Conservation (phyloP, 2,113 vertebrate genomes). For the Trogon surrucura region DNA sequence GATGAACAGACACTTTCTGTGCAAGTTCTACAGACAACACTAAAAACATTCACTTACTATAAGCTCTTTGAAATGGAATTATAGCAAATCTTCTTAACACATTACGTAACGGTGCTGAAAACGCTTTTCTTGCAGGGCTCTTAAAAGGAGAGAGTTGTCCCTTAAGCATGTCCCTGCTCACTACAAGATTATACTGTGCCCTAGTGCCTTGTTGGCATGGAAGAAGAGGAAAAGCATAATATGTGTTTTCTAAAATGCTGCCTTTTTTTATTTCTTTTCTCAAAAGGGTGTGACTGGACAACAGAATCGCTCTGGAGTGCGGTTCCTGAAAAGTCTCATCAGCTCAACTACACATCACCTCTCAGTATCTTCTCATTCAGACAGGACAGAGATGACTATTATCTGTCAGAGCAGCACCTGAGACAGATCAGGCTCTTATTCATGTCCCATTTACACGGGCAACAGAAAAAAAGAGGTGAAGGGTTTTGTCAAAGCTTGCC, state of each 20-base stretch:
- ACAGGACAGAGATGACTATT: neutral
- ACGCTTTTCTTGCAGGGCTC: neutral
- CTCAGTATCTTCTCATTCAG: too few relatives aligned
- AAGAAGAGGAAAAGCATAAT: neutral
- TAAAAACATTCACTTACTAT: neutral
- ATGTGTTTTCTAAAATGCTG: neutral
- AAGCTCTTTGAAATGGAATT: conserved; percentile 9
- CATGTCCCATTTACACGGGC: accelerated
- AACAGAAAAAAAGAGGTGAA: neutral
- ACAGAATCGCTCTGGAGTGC: neutral
- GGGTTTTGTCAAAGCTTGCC: neutral
- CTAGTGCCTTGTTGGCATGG: neutral
- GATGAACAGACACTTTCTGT: neutral
- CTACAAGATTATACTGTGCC: neutral
- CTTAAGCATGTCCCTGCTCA: neutral
- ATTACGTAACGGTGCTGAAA: neutral
- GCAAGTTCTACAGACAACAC: neutral
- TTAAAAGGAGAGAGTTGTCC: neutral
- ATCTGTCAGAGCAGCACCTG: neutral
- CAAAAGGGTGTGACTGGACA: neutral
- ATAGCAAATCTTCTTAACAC: neutral
- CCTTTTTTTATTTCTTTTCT: neutral
- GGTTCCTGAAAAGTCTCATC: neutral
- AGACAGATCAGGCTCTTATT: accelerated
- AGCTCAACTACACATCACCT: neutral